Base-by-base conservation (phyloP, 2,888 invertebrate genomes). In the Microchrysa polita region DNA sequence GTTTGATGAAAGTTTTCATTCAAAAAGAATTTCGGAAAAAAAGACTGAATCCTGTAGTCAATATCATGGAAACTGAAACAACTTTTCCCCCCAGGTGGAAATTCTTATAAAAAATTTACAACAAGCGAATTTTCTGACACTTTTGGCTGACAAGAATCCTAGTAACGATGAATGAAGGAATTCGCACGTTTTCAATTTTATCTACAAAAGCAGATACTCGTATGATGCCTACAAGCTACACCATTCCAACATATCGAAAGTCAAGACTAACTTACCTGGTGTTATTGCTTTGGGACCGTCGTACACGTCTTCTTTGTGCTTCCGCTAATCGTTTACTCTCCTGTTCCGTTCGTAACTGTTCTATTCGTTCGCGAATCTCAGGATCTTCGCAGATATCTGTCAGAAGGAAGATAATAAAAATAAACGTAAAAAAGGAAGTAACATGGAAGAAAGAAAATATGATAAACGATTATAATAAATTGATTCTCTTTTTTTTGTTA, bases 361-460 rank as follows among this genome's bases (percentile, higher is more conserved):
- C 86, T 78, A 98, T 95, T 77, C 96, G 90, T 79, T 93, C 95
- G 77, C 96, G 92, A 81, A 98, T 90, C 84, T 97, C 97, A 0
- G 93, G 93, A 86, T 98, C 97, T 84, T 98, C 97, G 83, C 97
- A 97, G 79, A 98, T 96, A 84, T 97, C 97, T 96, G 44, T 23
- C n/a, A 23, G 23, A 23, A 23, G 23, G 27, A 23, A 57, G 22
- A 34, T n/a, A n/a, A n/a, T n/a, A n/a, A n/a, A n/a, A n/a, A n/a
- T n/a, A n/a, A 44, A 44, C 9, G 44, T 44, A 44, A 1, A 27
- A 14, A 60, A 53, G 16, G 16, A 53, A 18, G 16, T 7, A 53
- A 57, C 57, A 20, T 16, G 22, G 20, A 34, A 34, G 27, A 7
- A 34, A 34, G n/a, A 34, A 34, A 7, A 34, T 34, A 34, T 48